Conservation (phyloP, 2,797 vertebrate genomes). For the Staurois parvus region DNA sequence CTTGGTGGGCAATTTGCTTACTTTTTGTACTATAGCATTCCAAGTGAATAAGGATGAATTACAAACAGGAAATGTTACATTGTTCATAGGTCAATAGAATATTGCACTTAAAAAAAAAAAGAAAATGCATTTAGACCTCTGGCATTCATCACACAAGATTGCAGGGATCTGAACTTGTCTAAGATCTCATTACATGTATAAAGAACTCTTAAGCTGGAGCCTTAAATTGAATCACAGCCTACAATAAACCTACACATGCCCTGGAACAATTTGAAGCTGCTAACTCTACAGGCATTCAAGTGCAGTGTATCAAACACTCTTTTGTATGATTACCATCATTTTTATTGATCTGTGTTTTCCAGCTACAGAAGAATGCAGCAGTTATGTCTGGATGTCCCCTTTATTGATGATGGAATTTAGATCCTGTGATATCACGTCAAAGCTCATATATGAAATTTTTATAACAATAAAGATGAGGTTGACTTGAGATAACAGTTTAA, state of each 20-base stretch:
- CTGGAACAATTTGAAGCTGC: conserved; percentile 24
- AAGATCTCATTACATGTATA: conserved; percentile 33
- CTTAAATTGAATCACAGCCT: conserved; percentile 38
- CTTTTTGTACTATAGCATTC: too few species aligned
- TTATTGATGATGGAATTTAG: too few species aligned
- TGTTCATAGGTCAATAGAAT: background rate
- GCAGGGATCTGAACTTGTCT: background rate
- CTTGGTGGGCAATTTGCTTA: too few species aligned
- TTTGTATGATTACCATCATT: conserved; percentile 20
- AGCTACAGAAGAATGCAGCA: background rate
- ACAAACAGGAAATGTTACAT: background rate
- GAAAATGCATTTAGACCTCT: background rate
- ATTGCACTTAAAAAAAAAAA: background rate
- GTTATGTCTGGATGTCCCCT: background rate
- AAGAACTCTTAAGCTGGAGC: conserved; percentile 31
- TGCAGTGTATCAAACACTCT: conserved; percentile 6
- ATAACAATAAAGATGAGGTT: too few species aligned
- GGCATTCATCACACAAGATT: background rate
- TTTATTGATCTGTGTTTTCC: conserved; percentile 36
- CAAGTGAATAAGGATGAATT: too few species aligned
- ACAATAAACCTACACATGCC: conserved; percentile 34
- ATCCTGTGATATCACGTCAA: too few species aligned
- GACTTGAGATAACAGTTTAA: too few species aligned
- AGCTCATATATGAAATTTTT: too few species aligned
- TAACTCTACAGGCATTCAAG: conserved; percentile 11